A percentile compares a stretch with the other conserved stretches of the same genome.
These are phyloP conservation scores for Scaptomyza hsui DNA, from an alignment of 1,140 invertebrate genomes.

Conservation along the genomic window DNA sequence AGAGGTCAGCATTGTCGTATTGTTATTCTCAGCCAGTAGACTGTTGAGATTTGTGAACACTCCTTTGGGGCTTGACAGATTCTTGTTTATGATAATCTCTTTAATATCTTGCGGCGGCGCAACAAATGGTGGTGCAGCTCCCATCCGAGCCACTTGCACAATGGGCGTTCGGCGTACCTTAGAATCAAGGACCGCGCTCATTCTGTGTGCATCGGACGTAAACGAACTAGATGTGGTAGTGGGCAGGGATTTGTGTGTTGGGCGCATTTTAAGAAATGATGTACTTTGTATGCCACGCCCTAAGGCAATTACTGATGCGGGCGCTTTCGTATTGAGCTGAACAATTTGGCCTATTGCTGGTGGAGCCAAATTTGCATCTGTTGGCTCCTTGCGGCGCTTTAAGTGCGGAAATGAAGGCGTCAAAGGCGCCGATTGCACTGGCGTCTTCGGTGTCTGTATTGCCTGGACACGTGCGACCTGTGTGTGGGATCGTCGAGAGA, in stretches of 20 bases:
- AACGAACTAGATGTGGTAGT: conserved; percentile 1
- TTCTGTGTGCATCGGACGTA: not conserved
- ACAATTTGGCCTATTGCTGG: conserved; percentile 61
- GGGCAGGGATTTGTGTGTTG: conserved; percentile 40
- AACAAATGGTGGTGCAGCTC: conserved; percentile 23
- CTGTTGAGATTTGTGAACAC: conserved; percentile 78
- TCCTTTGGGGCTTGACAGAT: conserved; percentile 71
- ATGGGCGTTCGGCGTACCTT: conserved; percentile 51
- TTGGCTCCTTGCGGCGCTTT: conserved; percentile 48
- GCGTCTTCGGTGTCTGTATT: conserved; percentile 4
- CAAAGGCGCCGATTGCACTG: conserved; percentile 1
- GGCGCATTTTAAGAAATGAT: conserved; percentile 57
- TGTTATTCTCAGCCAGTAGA: conserved; percentile 54
- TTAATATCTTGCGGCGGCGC: conserved; percentile 65
- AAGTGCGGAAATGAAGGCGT: conserved; percentile 34
- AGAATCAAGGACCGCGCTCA: not conserved
- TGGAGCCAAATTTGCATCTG: not conserved
- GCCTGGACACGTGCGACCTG: conserved; percentile 5
- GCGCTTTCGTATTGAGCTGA: conserved; percentile 47
- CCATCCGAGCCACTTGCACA: conserved; percentile 42
- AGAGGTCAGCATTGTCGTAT: conserved; percentile 17
- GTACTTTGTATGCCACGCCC: conserved; percentile 56
- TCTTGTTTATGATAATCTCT: conserved; percentile 79
- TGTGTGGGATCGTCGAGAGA: conserved; percentile 13
- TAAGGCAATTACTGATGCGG: conserved; percentile 55